Evolutionary conservation across 2,113 vertebrate genomes (phyloP), one percentile per base, ranked within the genome.

Genomic region (human): DNA sequence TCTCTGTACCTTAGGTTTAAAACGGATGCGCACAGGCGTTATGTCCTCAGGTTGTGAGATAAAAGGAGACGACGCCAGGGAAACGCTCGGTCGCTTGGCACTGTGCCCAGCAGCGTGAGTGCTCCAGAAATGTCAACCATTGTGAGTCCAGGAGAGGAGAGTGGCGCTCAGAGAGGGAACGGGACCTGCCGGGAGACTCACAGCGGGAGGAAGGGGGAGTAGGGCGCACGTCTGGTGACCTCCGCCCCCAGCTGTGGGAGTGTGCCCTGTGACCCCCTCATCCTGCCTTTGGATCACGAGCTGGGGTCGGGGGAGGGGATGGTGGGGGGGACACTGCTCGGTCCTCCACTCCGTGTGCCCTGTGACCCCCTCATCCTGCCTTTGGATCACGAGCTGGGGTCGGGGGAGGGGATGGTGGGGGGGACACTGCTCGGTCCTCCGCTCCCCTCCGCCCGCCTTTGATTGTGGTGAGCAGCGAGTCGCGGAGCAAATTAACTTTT

Each of bases 401-500:
- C 32, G 35, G 57, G 52, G 18, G 35, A 48, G 52, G 14, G 61
- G 61, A 64, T 27, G 61, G 61, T 64, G 61, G 12, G 52, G 79
- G 8, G 2, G 43, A 83, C 66, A 75, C 70, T 64, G n/a, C 35
- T 48, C 35, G 13, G 30, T 22, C 61, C 75, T 86, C 89, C 73
- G 64, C 83, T 40, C 52, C 85, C 89, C 43, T 78, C 70, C 87
- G 50, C 48, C 90, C 30, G 96, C 83, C 95, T 97, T 97, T 93
- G 97, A 98, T 97, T 98, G 98, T 98, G 98, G 98, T 98, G 98
- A 99, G 99, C 98, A 98, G 98, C 97, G 97, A 99, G 98, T 99
- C 98, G 98, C 99, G 98, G 99, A 98, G 99, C 98, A 99, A 99
- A 99, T 99, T 99, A 99, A 99, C 99, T 99, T 99, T 98, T 98